These are phyloP conservation scores for Ceratina japonica DNA, from an alignment of 1,140 invertebrate genomes.

Conservation along the genomic window DNA sequence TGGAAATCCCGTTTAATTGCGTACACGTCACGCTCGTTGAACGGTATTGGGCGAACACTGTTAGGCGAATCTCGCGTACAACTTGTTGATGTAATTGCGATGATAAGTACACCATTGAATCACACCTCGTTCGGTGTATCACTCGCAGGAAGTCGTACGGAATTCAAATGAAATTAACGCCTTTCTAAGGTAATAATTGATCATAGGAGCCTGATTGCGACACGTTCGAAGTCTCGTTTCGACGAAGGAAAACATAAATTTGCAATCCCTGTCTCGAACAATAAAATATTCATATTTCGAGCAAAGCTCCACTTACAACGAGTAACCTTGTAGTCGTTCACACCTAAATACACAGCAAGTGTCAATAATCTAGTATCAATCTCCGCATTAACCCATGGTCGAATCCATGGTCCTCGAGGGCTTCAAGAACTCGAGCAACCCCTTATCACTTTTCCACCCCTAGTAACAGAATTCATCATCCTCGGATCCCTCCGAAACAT, in stretches of 20 bases:
- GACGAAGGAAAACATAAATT: too few relatives aligned
- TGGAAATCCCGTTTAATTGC: not conserved
- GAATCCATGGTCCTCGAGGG: not conserved
- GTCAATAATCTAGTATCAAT: constrained; percentile 5
- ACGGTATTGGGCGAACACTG: not conserved
- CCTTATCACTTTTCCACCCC: not conserved
- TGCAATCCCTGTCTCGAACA: too few relatives aligned
- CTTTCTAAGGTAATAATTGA: too few relatives aligned
- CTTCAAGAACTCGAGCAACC: not conserved
- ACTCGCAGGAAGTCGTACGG: not conserved
- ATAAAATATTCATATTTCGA: not conserved
- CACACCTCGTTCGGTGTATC: not conserved
- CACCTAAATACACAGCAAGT: not conserved
- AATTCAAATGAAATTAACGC: too few relatives aligned
- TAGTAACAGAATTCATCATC: too few relatives aligned
- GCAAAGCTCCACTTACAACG: not conserved
- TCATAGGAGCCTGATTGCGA: too few relatives aligned
- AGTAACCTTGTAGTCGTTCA: not conserved
- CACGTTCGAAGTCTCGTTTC: too few relatives aligned
- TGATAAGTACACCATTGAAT: not conserved
- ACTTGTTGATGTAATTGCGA: not conserved
- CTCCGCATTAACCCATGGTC: constrained; percentile 4
- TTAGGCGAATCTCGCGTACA: not conserved
- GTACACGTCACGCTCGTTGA: not conserved
- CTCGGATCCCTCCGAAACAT: not conserved